phyloP scores from a whole-genome alignment of 2,797 vertebrate species.

The Gymnothorax reevesii region DNA sequence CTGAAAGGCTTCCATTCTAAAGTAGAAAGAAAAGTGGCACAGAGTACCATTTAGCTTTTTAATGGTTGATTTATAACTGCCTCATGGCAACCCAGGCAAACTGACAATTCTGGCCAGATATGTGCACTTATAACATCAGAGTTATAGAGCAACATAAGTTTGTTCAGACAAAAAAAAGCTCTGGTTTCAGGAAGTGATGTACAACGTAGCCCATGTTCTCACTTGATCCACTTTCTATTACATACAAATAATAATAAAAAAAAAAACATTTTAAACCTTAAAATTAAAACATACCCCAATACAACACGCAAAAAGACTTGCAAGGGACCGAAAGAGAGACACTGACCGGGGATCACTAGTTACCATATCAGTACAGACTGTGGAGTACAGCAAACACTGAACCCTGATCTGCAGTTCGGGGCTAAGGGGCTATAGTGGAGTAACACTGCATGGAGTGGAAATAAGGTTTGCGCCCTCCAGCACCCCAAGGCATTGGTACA shows the following conservation, averaged over 20 bases:
- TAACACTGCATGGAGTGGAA: background rate
- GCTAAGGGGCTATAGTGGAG: background rate
- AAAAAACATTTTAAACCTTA: background rate
- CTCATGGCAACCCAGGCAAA: background rate
- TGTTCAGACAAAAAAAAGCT: background rate
- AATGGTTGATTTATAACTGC: background rate
- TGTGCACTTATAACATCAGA: background rate
- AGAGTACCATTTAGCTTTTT: background rate
- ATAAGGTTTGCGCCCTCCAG: background rate
- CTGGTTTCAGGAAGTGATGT: background rate
- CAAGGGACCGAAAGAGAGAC: too few species aligned
- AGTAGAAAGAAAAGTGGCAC: background rate
- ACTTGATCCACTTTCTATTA: background rate
- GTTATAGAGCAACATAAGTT: background rate
- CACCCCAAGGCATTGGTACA: background rate
- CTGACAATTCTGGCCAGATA: background rate
- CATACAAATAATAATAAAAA: background rate
- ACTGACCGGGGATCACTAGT: too few species aligned
- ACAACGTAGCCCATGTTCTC: background rate
- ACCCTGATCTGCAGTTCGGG: background rate
- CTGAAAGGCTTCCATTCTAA: background rate
- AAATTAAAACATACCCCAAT: background rate
- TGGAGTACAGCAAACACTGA: too few species aligned
- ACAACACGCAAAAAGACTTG: background rate
- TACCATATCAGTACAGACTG: too few species aligned